phyloP scores from a whole-genome alignment of 2,797 vertebrate species.

The Numenius phaeopus region DNA sequence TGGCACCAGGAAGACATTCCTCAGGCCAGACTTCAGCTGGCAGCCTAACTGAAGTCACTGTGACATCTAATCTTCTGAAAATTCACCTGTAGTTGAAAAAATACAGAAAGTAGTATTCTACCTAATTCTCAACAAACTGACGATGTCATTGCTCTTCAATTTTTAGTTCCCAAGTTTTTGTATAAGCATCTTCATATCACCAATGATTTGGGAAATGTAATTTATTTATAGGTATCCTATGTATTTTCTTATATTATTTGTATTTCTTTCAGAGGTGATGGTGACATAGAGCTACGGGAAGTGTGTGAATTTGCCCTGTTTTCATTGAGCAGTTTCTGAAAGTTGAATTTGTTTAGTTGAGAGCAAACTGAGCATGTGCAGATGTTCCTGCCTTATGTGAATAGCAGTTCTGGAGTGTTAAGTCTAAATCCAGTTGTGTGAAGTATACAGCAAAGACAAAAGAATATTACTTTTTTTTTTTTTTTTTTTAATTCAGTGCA shows the following conservation, averaged over 20 bases:
- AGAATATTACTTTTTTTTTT: neutral
- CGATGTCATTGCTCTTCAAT: neutral
- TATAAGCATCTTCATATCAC: neutral
- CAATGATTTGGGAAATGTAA: neutral
- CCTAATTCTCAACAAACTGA: neutral
- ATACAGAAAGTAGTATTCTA: neutral
- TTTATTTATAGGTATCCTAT: neutral
- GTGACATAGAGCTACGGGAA: neutral
- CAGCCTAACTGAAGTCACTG: neutral
- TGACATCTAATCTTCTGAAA: neutral
- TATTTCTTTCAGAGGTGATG: neutral
- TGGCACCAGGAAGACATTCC: neutral
- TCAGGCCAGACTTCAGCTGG: neutral
- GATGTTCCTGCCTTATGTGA: neutral
- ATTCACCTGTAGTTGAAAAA: neutral
- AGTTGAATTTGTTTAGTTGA: neutral
- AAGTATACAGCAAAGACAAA: neutral
- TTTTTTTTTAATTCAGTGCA: neutral
- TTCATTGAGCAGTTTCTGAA: neutral
- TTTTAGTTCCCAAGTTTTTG: neutral
- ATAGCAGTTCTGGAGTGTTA: neutral
- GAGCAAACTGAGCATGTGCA: neutral
- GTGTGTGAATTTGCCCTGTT: neutral
- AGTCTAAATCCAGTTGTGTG: neutral
- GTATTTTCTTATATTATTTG: neutral